Evolutionary conservation across 2,797 vertebrate species (phyloP).

Genomic region (Spizella passerina): DNA sequence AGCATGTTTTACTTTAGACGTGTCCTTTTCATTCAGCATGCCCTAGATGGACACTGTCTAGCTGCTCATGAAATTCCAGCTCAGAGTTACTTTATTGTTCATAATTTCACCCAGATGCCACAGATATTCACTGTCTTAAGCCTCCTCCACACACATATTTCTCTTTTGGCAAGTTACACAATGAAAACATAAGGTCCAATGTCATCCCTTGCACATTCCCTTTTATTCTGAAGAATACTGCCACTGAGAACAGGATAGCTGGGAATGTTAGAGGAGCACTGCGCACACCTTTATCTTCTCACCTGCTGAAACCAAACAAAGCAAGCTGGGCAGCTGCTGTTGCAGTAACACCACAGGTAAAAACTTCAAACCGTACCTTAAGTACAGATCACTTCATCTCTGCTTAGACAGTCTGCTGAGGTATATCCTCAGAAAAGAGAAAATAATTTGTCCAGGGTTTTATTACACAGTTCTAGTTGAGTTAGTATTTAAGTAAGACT

Average conservation of each 20-base stretch:
- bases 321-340: not conserved
- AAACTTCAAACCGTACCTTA: not conserved
- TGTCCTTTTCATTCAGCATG: not conserved
- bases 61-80: slow-evolving; percentile 11
- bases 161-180: not conserved
- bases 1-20: not conserved
- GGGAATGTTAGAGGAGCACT: not conserved
- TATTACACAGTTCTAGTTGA: not conserved
- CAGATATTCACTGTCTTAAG: not conserved
- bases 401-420: not conserved
- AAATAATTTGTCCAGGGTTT: not conserved
- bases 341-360: not conserved
- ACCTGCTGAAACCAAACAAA: not conserved
- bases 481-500: not conserved
- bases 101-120: slow-evolving; percentile 23
- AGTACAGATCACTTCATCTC: not conserved
- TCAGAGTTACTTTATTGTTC: not conserved
- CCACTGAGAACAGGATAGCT: not conserved
- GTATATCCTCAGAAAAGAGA: not conserved
- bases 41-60: not conserved
- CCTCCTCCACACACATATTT: not conserved
- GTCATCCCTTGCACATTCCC: not conserved
- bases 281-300: not conserved
- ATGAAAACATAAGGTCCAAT: not conserved
- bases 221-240: not conserved